These are phyloP conservation scores for Ammodytes dubius DNA, from an alignment of 2,113 vertebrate species.

Conservation along the genomic window DNA sequence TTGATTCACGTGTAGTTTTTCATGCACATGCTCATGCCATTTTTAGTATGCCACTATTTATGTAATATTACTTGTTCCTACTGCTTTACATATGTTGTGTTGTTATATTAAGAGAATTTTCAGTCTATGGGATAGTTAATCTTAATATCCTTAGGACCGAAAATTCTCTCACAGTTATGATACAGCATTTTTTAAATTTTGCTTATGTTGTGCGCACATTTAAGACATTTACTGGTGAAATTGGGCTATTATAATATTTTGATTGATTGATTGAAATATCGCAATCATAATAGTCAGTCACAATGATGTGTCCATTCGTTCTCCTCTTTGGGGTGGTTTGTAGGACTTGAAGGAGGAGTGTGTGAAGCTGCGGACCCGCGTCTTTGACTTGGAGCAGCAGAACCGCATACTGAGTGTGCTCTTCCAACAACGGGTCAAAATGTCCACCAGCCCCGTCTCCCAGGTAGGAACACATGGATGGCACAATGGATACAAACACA, in stretches of 20 bases:
- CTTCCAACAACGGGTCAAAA: slow-evolving; percentile 91
- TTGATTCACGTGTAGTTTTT: neutral
- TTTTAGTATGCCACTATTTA: too few relatives aligned
- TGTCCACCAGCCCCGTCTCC: slow-evolving; percentile 86
- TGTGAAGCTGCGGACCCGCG: slow-evolving; percentile 92
- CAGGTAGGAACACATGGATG: slow-evolving; percentile 83
- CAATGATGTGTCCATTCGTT: neutral
- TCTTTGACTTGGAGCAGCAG: slow-evolving; percentile 95
- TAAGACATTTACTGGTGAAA: too few relatives aligned
- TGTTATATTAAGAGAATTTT: too few relatives aligned
- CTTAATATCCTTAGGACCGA: too few relatives aligned
- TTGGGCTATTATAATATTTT: too few relatives aligned
- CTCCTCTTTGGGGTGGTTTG: neutral
- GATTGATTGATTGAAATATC: neutral
- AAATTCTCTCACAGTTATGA: too few relatives aligned
- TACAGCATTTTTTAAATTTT: too few relatives aligned
- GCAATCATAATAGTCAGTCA: neutral
- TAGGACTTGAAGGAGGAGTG: slow-evolving; percentile 94
- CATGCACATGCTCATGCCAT: too few relatives aligned
- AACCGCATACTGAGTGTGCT: slow-evolving; percentile 91
- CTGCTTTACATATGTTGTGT: too few relatives aligned
- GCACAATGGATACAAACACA: slow-evolving; percentile 27
- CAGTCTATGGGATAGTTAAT: too few relatives aligned
- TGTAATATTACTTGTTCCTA: too few relatives aligned
- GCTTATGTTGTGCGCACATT: too few relatives aligned